Evolutionary conservation across 2,888 invertebrate species (phyloP).

Genomic region (Drosophila helvetica): DNA sequence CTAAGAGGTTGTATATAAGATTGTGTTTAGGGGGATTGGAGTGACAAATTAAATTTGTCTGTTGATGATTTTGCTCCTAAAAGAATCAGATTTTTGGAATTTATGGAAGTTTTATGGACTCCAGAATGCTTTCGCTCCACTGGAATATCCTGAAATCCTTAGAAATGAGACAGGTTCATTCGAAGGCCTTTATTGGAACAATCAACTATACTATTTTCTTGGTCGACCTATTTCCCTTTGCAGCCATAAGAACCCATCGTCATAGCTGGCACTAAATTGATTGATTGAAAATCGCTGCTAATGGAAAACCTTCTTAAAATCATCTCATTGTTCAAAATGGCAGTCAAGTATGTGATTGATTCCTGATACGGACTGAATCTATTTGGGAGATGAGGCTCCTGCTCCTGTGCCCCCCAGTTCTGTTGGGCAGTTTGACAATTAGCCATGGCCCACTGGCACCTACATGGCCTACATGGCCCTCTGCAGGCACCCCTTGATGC

Average conservation of each 20-base stretch:
- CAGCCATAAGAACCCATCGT: no score
- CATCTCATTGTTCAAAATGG: neutral
- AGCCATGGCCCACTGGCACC: slow-evolving; percentile 17
- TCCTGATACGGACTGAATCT: slow-evolving; percentile 27
- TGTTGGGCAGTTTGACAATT: slow-evolving; percentile 23
- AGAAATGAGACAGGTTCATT: neutral
- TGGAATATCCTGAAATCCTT: no score
- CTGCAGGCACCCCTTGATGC: neutral
- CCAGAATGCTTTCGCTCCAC: no score
- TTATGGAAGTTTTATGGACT: no score
- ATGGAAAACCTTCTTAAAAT: neutral
- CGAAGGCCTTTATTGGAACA: neutral
- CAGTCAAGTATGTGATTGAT: slow-evolving; percentile 11
- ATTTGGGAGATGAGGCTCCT: slow-evolving; percentile 7
- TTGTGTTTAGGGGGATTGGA: neutral
- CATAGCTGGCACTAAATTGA: neutral
- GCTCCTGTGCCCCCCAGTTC: neutral
- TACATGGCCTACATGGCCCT: neutral
- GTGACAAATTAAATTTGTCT: neutral
- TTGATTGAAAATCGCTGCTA: neutral
- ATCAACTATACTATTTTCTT: neutral
- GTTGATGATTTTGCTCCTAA: neutral
- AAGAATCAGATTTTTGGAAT: no score
- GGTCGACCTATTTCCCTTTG: no score
- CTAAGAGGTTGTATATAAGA: no score